These are phyloP conservation scores for Acromyrmex charruanus DNA, from an alignment of 1,140 invertebrate genomes.

Conservation along the genomic window DNA sequence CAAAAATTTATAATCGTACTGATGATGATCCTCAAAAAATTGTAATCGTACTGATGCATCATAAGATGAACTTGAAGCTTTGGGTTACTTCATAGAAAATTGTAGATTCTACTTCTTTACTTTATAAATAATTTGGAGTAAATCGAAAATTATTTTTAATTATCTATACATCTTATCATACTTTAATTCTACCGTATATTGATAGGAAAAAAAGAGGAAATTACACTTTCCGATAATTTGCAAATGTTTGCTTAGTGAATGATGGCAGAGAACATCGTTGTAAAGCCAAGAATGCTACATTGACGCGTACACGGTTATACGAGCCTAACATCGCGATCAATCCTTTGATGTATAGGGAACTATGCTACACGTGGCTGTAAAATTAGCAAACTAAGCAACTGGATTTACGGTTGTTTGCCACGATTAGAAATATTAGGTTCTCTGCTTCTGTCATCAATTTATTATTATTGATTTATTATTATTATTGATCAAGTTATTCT, in stretches of 20 bases:
- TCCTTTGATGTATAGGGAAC: constrained; percentile 40
- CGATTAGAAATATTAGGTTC: constrained; percentile 32
- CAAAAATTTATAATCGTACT: not conserved
- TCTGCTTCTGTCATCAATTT: not conserved
- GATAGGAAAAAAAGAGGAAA: not conserved
- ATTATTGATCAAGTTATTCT: constrained; percentile 27
- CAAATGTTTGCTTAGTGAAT: constrained; percentile 14
- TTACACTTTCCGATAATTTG: not conserved
- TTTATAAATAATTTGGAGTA: constrained; percentile 4
- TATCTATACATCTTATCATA: not conserved
- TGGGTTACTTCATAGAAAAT: not conserved
- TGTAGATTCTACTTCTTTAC: not conserved
- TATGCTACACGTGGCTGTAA: not conserved
- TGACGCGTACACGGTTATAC: constrained; percentile 53
- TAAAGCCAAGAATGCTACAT: constrained; percentile 41
- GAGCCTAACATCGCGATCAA: constrained; percentile 53
- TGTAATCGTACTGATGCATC: not conserved
- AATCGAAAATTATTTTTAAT: not conserved
- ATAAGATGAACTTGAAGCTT: not conserved
- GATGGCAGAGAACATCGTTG: not conserved
- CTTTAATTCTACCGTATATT: not conserved
- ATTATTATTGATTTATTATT: not conserved
- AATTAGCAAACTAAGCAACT: constrained; percentile 33
- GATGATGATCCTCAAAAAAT: not conserved
- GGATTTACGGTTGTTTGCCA: constrained; percentile 23